phyloP scores from a whole-genome alignment of 2,888 invertebrate genomes.

The Choreutis nemorana region DNA sequence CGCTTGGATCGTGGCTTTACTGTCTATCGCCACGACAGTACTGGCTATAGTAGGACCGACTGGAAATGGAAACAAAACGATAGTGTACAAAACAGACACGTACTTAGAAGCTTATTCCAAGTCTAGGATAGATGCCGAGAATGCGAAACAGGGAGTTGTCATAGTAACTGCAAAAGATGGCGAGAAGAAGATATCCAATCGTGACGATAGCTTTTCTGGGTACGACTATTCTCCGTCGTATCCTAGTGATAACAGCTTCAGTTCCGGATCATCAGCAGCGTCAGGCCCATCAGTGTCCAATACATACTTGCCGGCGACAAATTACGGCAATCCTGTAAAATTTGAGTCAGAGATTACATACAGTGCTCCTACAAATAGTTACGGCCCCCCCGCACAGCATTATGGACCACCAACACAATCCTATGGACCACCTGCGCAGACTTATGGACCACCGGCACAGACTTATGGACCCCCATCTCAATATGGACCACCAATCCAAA shows the following conservation, averaged over 20 bases:
- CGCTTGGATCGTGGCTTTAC: conserved; percentile 25
- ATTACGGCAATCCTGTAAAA: conserved; percentile 31
- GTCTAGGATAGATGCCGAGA: conserved; percentile 56
- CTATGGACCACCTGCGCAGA: conserved; percentile 37
- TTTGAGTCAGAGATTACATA: conserved; percentile 37
- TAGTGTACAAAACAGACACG: conserved; percentile 57
- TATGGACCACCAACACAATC: conserved; percentile 27
- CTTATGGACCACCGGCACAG: conserved; percentile 41
- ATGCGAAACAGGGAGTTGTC: conserved; percentile 46
- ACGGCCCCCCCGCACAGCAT: conserved; percentile 34
- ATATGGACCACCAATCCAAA: conserved; percentile 45
- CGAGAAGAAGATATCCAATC: conserved; percentile 54
- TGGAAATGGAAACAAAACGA: conserved; percentile 34
- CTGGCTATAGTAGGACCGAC: conserved; percentile 45
- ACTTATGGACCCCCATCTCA: conserved; percentile 50
- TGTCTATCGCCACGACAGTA: conserved; percentile 32
- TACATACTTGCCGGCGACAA: conserved; percentile 31
- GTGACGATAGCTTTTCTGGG: conserved; percentile 49
- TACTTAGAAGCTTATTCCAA: conserved; percentile 72
- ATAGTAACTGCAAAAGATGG: conserved; percentile 56
- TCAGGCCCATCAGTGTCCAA: conserved; percentile 19
- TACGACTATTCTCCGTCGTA: conserved; percentile 51
- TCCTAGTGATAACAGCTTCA: conserved; percentile 32
- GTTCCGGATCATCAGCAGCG: conserved; percentile 24
- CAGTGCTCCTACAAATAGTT: conserved; percentile 36